Evolutionary conservation across 2,797 vertebrate species (phyloP).

Genomic region (Schizopygopsis malacanthus): DNA sequence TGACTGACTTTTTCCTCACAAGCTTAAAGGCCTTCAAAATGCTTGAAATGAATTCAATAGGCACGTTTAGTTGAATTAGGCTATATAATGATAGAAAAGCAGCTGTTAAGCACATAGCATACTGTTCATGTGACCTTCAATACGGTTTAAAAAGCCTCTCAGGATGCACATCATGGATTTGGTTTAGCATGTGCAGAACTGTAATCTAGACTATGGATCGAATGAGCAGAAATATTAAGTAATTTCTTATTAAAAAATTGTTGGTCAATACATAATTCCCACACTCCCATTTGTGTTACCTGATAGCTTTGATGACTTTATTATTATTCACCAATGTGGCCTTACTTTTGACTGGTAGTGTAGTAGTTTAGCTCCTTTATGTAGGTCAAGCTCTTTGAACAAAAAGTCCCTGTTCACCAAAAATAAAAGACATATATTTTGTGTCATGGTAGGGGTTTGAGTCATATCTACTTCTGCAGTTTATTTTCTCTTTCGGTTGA

Average conservation of each 20-base stretch:
- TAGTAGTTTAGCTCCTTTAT: constrained; percentile 28
- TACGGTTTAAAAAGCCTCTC: neutral
- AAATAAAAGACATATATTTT: constrained; percentile 34
- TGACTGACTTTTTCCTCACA: neutral
- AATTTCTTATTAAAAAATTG: neutral
- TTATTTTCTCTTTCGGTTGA: constrained; percentile 49
- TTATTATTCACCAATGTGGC: neutral
- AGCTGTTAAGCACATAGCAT: neutral
- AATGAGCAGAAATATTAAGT: neutral
- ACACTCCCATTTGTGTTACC: neutral
- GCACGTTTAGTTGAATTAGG: neutral
- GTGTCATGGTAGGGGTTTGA: constrained; percentile 23
- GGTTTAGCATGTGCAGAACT: neutral
- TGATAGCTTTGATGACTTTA: constrained; percentile 25
- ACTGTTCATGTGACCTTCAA: neutral
- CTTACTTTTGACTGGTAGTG: neutral
- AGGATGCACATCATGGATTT: neutral
- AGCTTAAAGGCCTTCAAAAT: neutral
- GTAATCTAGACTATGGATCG: neutral
- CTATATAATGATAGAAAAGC: neutral
- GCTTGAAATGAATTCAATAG: neutral
- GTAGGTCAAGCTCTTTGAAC: constrained; percentile 26
- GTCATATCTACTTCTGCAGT: constrained; percentile 30
- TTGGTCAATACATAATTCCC: neutral
- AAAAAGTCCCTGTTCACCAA: constrained; percentile 25